Evolutionary conservation across 2,797 vertebrate species (phyloP).

Genomic region (Onychomys arenicola): DNA sequence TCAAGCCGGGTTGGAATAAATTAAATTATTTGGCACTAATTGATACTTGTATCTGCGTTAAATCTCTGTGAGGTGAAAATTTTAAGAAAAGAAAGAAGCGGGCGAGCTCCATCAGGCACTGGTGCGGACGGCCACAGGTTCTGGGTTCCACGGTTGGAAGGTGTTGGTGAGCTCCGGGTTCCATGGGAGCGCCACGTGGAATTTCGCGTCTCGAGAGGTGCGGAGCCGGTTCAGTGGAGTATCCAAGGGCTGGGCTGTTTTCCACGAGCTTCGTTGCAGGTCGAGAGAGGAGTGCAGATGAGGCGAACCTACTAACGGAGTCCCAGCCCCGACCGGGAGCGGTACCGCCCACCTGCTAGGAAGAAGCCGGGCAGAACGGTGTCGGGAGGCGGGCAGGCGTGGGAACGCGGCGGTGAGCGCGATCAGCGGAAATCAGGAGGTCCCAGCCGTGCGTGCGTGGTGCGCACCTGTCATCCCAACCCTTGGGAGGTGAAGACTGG

Average conservation of each 20-base stretch:
- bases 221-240: rapidly evolving
- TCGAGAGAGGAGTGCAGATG: too few species aligned
- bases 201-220: rapidly evolving
- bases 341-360: not conserved
- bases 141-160: not conserved
- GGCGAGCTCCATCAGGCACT: constrained; percentile 59
- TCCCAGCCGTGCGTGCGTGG: not conserved
- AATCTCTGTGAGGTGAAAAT: not conserved
- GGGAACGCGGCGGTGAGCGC: not conserved
- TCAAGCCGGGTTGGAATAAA: not conserved
- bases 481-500: not conserved
- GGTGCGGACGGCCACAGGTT: not conserved
- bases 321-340: not conserved
- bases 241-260: rapidly evolving
- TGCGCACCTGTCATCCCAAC: not conserved
- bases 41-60: not conserved
- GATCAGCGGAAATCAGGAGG: not conserved
- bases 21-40: not conserved
- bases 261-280: rapidly evolving
- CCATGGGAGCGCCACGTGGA: rapidly evolving
- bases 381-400: not conserved
- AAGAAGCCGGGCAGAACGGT: rapidly evolving
- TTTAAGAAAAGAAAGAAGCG: not conserved
- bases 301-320: not conserved
- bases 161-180: rapidly evolving